Conservation (phyloP, 2,113 vertebrate genomes). For the Malurus elegans region DNA sequence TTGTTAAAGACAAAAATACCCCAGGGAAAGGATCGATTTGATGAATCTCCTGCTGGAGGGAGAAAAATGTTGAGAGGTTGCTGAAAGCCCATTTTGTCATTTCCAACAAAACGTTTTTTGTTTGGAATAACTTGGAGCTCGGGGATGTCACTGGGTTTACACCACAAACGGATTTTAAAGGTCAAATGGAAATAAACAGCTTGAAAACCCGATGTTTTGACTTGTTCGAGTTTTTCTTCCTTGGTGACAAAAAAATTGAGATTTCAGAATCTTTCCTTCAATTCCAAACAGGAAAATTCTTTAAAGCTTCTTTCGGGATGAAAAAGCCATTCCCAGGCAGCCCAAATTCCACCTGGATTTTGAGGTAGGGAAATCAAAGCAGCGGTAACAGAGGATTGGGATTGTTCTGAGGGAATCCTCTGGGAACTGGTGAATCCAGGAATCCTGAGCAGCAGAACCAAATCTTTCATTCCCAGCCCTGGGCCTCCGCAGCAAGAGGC, state of each 20-base stretch:
- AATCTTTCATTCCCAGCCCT: background rate
- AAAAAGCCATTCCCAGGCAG: background rate
- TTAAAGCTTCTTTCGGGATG: background rate
- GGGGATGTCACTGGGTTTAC: constrained; percentile 2
- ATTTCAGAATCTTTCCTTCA: background rate
- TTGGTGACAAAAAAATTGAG: background rate
- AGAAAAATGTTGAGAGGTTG: background rate
- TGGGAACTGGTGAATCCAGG: background rate
- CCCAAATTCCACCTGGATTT: background rate
- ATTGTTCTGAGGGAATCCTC: background rate
- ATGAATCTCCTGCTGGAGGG: background rate
- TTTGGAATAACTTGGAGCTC: background rate
- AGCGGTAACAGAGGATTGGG: background rate
- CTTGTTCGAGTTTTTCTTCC: background rate
- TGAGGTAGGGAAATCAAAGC: background rate
- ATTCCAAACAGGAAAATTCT: background rate
- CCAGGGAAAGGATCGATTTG: background rate
- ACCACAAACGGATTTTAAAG: constrained; percentile 12
- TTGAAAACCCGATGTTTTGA: background rate
- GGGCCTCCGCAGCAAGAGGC: background rate
- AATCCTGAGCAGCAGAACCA: background rate
- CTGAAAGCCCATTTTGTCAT: constrained; percentile 2
- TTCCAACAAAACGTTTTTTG: background rate
- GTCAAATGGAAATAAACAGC: constrained; percentile 44
- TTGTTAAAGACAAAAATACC: background rate